Evolutionary conservation across 2,113 vertebrate species (phyloP), one percentile per base, ranked within the genome.

Genomic region (Menidia beryllina): DNA sequence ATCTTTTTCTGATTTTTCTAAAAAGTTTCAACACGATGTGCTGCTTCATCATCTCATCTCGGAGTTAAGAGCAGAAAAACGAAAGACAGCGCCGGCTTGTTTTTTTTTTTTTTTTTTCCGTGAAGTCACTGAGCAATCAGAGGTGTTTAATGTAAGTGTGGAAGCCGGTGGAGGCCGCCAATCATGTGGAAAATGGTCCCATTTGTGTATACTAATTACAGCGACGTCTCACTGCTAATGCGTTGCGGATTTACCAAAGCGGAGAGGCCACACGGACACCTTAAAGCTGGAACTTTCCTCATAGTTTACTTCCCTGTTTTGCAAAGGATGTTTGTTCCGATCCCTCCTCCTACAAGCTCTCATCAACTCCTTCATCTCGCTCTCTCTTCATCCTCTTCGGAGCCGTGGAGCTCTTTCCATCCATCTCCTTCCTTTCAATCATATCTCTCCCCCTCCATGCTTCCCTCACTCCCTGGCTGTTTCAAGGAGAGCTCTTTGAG

Each of bases 401-500:
- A 75, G 53, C 57, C 14, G 38, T 39, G 58, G 45, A 41, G 45
- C 51, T 53, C 61, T 20, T 25, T 86, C 75, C 58, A 75, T 79
- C 81, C 80, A 78, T 88, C 76, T 82, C 55, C 55, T 54, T 74
- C 70, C 63, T 60, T 81, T 38, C 48, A 51, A 60, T 50, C 80
- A 60, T 87, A 83, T 85, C 82, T 76, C 76, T 72, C 63, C 36
- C 58, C 56, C 43, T 82, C 86, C 77, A 80, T 69, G 59, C 71
- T 47, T 75, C 67, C 77, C 77, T 58, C 79, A 36, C 43, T 74
- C 63, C 43, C 26, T n/a, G 49, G 49, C 58, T 58, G 68, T 87
- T 86, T 88, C 79, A 86, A 87, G 82, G 74, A 77, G 76, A 82
- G 77, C 80, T 87, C 79, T 85, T 69, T 82, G 85, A 88, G 84